phyloP scores from a whole-genome alignment of 2,888 invertebrate genomes.

The Pristionchus maxplancki region DNA sequence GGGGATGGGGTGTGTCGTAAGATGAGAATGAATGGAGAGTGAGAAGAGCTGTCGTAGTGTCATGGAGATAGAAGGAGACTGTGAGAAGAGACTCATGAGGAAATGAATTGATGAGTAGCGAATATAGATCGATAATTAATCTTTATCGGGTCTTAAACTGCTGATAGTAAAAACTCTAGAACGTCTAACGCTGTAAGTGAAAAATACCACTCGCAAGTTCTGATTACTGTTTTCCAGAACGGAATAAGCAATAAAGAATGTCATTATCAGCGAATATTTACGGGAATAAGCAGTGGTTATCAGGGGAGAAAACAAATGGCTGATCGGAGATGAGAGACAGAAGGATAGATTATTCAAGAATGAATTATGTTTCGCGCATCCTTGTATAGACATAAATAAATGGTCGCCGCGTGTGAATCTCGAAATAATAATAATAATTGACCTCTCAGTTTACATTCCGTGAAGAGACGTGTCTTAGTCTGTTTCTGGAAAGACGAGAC shows the following conservation, averaged over 20 bases:
- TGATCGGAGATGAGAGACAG: neutral
- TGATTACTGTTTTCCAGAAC: conserved; percentile 2
- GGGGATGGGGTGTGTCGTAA: too few species aligned
- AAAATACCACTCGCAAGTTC: neutral
- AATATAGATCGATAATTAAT: neutral
- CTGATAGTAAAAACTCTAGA: neutral
- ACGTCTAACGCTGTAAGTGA: neutral
- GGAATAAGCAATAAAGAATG: neutral
- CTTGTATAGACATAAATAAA: neutral
- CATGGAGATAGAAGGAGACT: conserved; percentile 1
- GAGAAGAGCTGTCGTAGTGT: neutral
- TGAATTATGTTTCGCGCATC: neutral
- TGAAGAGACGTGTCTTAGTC: neutral
- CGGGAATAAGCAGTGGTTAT: neutral
- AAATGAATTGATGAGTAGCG: neutral
- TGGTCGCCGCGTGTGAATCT: neutral
- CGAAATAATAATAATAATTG: neutral
- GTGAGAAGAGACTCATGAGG: neutral
- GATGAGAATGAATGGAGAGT: neutral
- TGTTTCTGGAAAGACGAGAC: neutral
- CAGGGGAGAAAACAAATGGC: neutral
- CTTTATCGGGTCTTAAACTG: too few species aligned
- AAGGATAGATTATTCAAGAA: too few species aligned
- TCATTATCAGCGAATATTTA: conserved; percentile 25
- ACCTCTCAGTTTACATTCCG: neutral